Evolutionary conservation across 2,113 vertebrate species (phyloP).

Genomic region (Hydropotes inermis): DNA sequence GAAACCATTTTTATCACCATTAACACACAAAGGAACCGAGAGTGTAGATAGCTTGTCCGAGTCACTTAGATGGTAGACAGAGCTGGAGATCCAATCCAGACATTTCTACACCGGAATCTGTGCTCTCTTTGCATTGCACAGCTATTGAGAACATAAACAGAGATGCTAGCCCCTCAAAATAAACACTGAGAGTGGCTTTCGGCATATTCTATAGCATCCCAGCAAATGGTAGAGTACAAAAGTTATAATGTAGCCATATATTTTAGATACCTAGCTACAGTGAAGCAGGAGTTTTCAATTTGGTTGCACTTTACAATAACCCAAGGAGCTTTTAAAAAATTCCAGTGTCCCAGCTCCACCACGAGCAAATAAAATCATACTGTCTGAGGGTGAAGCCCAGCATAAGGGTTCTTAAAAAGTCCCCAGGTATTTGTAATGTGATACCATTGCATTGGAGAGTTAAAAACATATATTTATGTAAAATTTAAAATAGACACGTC

Average conservation of each 20-base stretch:
- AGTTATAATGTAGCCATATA: neutral
- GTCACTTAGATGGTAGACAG: neutral
- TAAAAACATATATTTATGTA: slow-evolving; percentile 5
- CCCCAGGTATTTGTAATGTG: neutral
- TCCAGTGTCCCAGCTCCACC: neutral
- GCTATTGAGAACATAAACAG: neutral
- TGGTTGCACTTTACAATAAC: neutral
- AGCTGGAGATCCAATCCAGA: neutral
- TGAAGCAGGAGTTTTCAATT: neutral
- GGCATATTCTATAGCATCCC: neutral
- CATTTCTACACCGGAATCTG: neutral
- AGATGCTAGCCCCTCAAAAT: neutral
- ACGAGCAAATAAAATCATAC: neutral
- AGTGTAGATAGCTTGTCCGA: neutral
- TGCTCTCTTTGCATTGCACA: neutral
- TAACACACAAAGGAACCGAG: neutral
- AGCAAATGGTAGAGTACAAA: neutral
- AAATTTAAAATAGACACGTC: neutral
- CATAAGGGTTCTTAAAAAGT: neutral
- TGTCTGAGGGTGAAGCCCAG: neutral
- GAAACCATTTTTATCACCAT: neutral
- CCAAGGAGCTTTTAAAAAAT: neutral
- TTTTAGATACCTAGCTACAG: neutral
- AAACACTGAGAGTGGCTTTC: neutral
- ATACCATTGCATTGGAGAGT: neutral